These are phyloP conservation scores for Kuschelorhynchus macadamiae DNA, from an alignment of 2,888 invertebrate genomes.

Conservation along the genomic window DNA sequence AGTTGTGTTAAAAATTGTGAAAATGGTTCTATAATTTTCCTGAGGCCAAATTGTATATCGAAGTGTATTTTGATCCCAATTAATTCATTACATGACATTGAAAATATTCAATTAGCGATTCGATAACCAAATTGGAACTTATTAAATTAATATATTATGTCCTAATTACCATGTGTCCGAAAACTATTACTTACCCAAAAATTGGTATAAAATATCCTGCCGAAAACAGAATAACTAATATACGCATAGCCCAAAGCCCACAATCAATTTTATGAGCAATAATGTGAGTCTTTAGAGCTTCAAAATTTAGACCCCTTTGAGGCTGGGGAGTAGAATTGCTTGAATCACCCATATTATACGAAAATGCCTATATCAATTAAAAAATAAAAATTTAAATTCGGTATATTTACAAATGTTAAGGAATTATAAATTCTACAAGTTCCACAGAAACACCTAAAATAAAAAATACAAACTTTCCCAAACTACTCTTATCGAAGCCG, in stretches of 20 bases:
- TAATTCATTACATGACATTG: slow-evolving; percentile 42
- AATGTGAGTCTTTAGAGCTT: slow-evolving; percentile 80
- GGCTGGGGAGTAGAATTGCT: slow-evolving; percentile 16
- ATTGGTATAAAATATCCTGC: slow-evolving; percentile 89
- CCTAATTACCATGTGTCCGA: neutral
- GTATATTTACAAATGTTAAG: no score
- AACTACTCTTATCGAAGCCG: no score
- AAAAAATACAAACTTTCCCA: no score
- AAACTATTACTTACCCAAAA: slow-evolving; percentile 80
- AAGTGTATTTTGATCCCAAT: slow-evolving; percentile 36
- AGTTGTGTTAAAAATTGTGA: no score
- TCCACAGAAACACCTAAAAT: no score
- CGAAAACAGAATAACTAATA: slow-evolving; percentile 87
- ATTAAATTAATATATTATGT: neutral
- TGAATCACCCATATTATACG: slow-evolving; percentile 40
- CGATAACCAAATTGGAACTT: neutral
- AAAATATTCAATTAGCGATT: slow-evolving; percentile 22
- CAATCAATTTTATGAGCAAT: slow-evolving; percentile 89
- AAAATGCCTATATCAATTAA: no score
- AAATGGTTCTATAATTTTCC: no score
- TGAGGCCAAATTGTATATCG: no score
- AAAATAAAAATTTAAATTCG: no score
- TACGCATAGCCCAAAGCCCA: slow-evolving; percentile 87
- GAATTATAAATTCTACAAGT: neutral
- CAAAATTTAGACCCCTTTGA: slow-evolving; percentile 71